These are phyloP conservation scores for Aegithalos caudatus DNA, from an alignment of 2,113 vertebrate species.

Conservation along the genomic window DNA sequence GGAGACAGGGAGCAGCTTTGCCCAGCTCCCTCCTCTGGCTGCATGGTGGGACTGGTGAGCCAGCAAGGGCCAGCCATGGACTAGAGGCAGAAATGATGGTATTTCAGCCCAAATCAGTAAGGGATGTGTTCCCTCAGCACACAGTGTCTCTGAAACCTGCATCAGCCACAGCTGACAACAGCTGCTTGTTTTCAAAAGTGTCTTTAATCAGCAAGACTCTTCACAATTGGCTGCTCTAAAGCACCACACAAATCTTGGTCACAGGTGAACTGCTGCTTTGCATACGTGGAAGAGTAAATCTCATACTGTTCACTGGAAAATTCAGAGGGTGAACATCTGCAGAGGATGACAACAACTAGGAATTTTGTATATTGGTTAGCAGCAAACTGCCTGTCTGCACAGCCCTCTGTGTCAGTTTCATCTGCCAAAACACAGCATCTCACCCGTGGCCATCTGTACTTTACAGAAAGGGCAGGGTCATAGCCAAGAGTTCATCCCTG, in stretches of 20 bases:
- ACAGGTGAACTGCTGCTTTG: not conserved
- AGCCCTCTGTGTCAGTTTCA: too few species aligned
- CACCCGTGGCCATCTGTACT: fast-evolving
- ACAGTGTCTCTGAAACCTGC: not conserved
- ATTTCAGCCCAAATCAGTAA: not conserved
- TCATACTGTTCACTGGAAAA: not conserved
- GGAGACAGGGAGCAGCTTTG: fast-evolving
- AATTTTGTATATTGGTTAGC: not conserved
- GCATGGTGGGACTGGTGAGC: fast-evolving
- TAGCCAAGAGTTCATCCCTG: not conserved
- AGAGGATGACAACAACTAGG: not conserved
- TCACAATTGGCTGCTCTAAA: not conserved
- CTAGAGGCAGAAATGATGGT: fast-evolving
- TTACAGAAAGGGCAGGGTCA: not conserved
- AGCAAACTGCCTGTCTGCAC: not conserved
- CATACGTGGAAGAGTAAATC: not conserved
- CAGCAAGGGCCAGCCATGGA: not conserved
- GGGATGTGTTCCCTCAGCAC: not conserved
- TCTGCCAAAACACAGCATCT: not conserved
- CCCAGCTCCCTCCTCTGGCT: fast-evolving
- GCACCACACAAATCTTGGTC: not conserved
- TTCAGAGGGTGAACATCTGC: not conserved
- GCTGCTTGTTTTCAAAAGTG: not conserved
- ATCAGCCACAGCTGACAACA: not conserved
- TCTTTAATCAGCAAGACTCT: not conserved